Evolutionary conservation across 2,113 vertebrate genomes (phyloP), one percentile per base, ranked within the genome.

Genomic region (Chloebia gouldiae): DNA sequence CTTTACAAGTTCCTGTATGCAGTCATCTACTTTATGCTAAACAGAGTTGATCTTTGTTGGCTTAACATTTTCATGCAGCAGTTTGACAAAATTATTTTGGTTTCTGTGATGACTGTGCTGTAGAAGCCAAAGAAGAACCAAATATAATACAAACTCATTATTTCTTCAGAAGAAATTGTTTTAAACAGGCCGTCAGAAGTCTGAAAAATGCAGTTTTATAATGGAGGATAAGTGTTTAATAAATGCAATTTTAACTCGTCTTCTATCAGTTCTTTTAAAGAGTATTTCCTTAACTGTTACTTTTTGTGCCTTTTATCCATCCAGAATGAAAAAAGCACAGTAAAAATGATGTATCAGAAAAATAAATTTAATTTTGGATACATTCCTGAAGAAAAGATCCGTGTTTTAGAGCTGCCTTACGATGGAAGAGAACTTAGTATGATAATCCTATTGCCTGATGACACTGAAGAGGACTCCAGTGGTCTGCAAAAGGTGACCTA

Each of bases 341-440:
- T 99, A 73, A 97, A 99, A 97, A 99, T 99, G 99, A 99, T 99
- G 99, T 97, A 97, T 96, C 98, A 98, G 97, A 98, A 92, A 95
- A 97, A 98, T 4, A 98, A 98, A 79, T 97, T 99, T 30, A 96
- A 86, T 17, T 98, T 94, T 68, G 98, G 97, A 72, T 98, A 98
- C 88, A 87, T 99, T 24, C 40, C 88, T 4, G 98, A 99, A 23
- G 88, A 94, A 9, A 97, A 95, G 23, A 86, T 98, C 73, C 98
- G 98, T 68, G 93, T 99, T 51, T 94, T 99, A 83, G 99, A 99
- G 95, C 93, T 99, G 88, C 99, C 98, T 5, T 99, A 99, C 0
- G 70, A 97, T 7, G 95, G 88, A 12, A 42, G 95, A 18, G 98
- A 99, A 71, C 97, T 99, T 50, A 99, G 99, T 93, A 99, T 99